Evolutionary conservation across 2,113 vertebrate species (phyloP).

Genomic region (Ciconia maguari): DNA sequence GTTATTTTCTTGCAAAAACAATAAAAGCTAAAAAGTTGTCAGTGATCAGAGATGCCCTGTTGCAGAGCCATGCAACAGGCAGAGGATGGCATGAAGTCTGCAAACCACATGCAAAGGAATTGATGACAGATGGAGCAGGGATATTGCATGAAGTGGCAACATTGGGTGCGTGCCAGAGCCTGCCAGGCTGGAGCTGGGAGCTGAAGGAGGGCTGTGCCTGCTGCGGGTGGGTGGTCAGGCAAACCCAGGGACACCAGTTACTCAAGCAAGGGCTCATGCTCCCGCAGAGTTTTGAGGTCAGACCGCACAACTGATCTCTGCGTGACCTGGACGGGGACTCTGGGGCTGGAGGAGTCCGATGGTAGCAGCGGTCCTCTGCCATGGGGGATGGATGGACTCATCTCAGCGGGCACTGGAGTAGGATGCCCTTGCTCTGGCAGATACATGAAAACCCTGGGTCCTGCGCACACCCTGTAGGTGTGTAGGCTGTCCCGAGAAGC

Average conservation of each 20-base stretch:
- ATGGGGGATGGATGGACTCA: background rate
- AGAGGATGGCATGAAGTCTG: background rate
- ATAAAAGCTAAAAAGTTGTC: background rate
- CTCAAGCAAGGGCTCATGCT: background rate
- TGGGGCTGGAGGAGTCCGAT: accelerated
- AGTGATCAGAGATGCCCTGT: background rate
- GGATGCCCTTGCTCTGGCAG: background rate
- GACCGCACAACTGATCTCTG: background rate
- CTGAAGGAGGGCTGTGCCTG: background rate
- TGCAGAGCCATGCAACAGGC: background rate
- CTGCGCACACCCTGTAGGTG: background rate
- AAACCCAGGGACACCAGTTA: background rate
- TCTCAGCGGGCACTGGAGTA: accelerated
- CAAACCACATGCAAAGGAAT: background rate
- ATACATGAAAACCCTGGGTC: accelerated
- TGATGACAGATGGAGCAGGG: constrained; percentile 36
- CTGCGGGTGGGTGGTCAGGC: constrained; percentile 10
- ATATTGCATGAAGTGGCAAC: background rate
- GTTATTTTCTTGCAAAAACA: background rate
- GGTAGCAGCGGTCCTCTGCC: background rate
- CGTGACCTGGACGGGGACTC: accelerated
- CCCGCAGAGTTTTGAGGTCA: background rate
- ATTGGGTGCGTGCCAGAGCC: background rate
- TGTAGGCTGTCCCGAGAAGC: background rate
- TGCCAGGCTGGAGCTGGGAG: background rate